A percentile compares a stretch with the other conserved stretches of the same genome.
Conservation (phyloP, 2,113 vertebrate genomes). For the Nyctibius bracteatus region DNA sequence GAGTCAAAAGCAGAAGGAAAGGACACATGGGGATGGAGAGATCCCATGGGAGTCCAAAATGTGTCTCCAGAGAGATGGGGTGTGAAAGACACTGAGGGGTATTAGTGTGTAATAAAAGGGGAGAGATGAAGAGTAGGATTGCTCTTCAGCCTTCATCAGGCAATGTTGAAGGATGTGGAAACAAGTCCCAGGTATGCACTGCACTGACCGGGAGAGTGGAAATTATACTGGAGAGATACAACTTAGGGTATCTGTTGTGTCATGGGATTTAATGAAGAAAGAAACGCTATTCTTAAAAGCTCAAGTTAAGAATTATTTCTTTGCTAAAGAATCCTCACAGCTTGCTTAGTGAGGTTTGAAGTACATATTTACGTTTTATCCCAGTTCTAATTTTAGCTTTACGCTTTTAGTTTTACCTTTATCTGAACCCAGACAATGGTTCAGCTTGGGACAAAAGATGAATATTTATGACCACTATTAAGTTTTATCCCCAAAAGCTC, state of each 20-base stretch:
- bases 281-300: not conserved
- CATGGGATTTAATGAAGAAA: not conserved
- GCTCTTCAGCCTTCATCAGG: not conserved
- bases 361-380: not conserved
- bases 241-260: not conserved
- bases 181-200: not conserved
- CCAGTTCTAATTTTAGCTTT: not conserved
- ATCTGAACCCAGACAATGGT: not conserved
- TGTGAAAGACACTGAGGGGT: not conserved
- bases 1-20: not conserved
- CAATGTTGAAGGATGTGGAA: accelerated
- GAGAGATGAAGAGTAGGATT: not conserved
- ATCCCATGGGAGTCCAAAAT: not conserved
- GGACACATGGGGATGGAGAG: not conserved
- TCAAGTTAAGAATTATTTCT: not conserved
- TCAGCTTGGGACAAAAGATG: not conserved
- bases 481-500: not conserved
- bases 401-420: not conserved
- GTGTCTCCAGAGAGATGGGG: not conserved
- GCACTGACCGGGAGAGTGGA: not conserved
- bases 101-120: not conserved
- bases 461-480: not conserved
- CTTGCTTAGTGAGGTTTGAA: not conserved
- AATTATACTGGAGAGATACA: not conserved
- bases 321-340: not conserved